Evolutionary conservation across 1,140 invertebrate species (phyloP).

Genomic region (Manduca sexta): DNA sequence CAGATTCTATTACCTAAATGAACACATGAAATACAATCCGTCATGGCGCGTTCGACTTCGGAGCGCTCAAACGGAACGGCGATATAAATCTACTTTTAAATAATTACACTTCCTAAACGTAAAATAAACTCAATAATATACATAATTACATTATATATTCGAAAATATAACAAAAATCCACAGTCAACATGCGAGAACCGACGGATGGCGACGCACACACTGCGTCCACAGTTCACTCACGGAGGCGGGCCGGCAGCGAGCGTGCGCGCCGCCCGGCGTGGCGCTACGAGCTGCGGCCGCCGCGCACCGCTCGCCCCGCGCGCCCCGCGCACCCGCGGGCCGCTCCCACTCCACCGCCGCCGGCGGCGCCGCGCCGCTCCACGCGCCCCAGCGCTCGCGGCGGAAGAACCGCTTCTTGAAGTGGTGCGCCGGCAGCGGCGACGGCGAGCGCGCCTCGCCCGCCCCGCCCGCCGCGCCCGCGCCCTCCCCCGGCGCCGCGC

Average conservation of each 20-base stretch:
- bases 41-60: slow-evolving; percentile 36
- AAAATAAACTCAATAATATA: slow-evolving; percentile 71
- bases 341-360: slow-evolving; percentile 77
- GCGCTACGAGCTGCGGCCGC: slow-evolving; percentile 1
- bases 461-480: slow-evolving; percentile 67
- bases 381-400: slow-evolving; percentile 75
- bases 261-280: neutral
- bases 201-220: slow-evolving; percentile 13
- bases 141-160: slow-evolving; percentile 72
- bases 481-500: slow-evolving; percentile 19
- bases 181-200: slow-evolving; percentile 28
- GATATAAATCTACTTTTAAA: slow-evolving; percentile 55
- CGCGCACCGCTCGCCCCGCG: slow-evolving; percentile 40
- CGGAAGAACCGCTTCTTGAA: slow-evolving; percentile 89
- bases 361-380: slow-evolving; percentile 59
- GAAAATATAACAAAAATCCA: slow-evolving; percentile 56
- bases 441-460: slow-evolving; percentile 22
- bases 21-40: slow-evolving; percentile 70
- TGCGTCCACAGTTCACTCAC: slow-evolving; percentile 17
- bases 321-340: slow-evolving; percentile 62
- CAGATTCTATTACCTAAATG: slow-evolving; percentile 66
- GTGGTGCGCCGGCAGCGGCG: slow-evolving; percentile 74
- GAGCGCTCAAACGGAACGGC: slow-evolving; percentile 33
- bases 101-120: slow-evolving; percentile 67
- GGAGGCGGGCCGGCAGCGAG: slow-evolving; percentile 4